Percentiles rank a stretch among this genome's conserved stretches.
Evolutionary conservation across 2,888 invertebrate genomes (phyloP).

Genomic region (Holacanthella duospinosa): DNA sequence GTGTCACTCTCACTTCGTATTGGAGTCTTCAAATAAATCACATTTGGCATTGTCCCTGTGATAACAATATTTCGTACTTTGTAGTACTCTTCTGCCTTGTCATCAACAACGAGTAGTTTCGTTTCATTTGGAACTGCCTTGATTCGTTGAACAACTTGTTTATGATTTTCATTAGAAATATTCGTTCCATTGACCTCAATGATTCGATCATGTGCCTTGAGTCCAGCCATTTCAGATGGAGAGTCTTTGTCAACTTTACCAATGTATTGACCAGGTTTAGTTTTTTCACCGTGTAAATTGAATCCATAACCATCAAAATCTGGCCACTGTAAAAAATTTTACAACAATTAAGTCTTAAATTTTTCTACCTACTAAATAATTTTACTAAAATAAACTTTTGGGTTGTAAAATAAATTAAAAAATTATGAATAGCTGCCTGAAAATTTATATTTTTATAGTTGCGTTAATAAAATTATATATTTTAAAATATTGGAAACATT

Average conservation of each 20-base stretch:
- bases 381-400: too few relatives aligned
- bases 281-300: slow-evolving; percentile 93
- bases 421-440: too few relatives aligned
- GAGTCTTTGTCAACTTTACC: slow-evolving; percentile 92
- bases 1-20: background rate
- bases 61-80: slow-evolving; percentile 50
- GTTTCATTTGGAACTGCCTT: slow-evolving; percentile 79
- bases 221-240: slow-evolving; percentile 71
- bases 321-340: slow-evolving; percentile 53
- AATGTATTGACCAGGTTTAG: slow-evolving; percentile 86
- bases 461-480: too few relatives aligned
- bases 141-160: slow-evolving; percentile 75
- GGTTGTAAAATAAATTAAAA: too few relatives aligned
- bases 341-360: background rate
- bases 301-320: slow-evolving; percentile 97
- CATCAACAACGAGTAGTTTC: slow-evolving; percentile 72
- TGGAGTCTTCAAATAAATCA: slow-evolving; percentile 41
- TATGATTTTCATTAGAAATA: slow-evolving; percentile 79
- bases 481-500: too few relatives aligned
- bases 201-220: slow-evolving; percentile 80
- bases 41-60: slow-evolving; percentile 46
- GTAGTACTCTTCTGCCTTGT: slow-evolving; percentile 62
- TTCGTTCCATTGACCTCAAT: slow-evolving; percentile 85
- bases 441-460: too few relatives aligned
- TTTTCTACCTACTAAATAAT: too few relatives aligned